Base-by-base conservation (phyloP, 2,113 vertebrate genomes). In the Dicrurus megarhynchus region DNA sequence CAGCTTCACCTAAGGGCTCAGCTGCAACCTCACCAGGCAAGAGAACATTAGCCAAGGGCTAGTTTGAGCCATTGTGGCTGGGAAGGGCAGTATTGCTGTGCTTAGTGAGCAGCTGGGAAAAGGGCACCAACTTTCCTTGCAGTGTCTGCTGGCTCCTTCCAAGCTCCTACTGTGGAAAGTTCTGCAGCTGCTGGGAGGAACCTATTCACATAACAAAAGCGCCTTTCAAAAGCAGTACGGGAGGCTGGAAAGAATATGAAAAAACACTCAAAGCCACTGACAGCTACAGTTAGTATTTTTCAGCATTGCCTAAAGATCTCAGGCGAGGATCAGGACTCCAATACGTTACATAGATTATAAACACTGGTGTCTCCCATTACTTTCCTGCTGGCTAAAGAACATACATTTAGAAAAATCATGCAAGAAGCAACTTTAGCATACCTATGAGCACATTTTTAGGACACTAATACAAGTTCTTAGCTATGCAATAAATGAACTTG, bases 181-280 rank as follows among this genome's bases (percentile, higher is more conserved):
- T 87, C 89, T 87, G 91, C 93, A 95, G 95, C 95, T 97, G 96
- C 91, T 68, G 77, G 95, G 73, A 97, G 86, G 94, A 95, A 94
- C 41, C 83, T 23, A 97, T 95, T 91, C 56, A 22, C 95, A 96
- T 95, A 97, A 97, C 94, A 96, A 97, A 97, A 95, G 90, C 2
- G 0, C 90, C 93, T 93, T 95, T 95, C 93, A 94, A 86, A 95
- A 83, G 87, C 82, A n/a, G 68, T 83, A 77, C 0, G 13, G 42
- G 78, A 87, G 78, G 47, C 42, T 84, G 82, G 85, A 76, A 94
- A 88, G 92, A 83, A 70, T 32, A 94, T 46, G 77, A 87, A 65
- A 65, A 74, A 95, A 91, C 35, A 13, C 42, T 65, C 70, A 67
- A 55, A 85, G 82, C 67, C 39, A 11, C 70, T 84, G 61, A 92